Conservation (phyloP, 2,797 vertebrate genomes). For the Bradypodion ventrale region DNA sequence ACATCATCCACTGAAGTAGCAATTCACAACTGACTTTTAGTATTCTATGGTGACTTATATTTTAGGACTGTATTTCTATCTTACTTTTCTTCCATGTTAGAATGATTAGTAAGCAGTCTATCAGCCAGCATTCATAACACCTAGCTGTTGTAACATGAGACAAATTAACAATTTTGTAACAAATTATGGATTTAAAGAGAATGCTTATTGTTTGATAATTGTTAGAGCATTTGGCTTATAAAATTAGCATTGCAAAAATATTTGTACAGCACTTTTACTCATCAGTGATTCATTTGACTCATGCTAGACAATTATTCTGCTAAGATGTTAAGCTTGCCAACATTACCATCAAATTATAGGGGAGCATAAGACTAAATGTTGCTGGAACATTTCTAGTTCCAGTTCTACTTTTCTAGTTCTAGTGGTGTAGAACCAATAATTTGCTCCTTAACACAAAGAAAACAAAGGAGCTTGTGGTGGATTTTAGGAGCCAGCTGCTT, state of each 20-base stretch:
- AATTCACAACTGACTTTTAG: background rate
- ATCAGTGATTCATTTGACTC: background rate
- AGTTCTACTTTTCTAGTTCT: too few species aligned
- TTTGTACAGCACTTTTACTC: background rate
- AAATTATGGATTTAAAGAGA: background rate
- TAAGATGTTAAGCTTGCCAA: background rate
- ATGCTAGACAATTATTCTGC: background rate
- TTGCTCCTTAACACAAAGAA: too few species aligned
- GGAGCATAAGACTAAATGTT: background rate
- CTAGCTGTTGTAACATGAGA: background rate
- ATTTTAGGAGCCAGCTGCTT: too few species aligned
- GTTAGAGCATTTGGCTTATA: too few species aligned
- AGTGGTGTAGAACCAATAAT: too few species aligned
- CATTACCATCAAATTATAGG: background rate
- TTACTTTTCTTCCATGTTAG: background rate
- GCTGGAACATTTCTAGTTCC: background rate
- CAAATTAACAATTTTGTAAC: too few species aligned
- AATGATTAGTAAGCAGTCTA: background rate
- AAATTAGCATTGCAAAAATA: too few species aligned
- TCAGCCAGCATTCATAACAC: background rate
- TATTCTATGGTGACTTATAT: background rate
- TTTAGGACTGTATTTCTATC: background rate
- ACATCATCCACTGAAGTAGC: background rate
- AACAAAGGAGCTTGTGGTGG: too few species aligned
- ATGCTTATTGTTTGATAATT: background rate